These are phyloP conservation scores for Epizoanthus fatuus DNA, from an alignment of 92 coral and sea anemone species.

Conservation along the genomic window DNA sequence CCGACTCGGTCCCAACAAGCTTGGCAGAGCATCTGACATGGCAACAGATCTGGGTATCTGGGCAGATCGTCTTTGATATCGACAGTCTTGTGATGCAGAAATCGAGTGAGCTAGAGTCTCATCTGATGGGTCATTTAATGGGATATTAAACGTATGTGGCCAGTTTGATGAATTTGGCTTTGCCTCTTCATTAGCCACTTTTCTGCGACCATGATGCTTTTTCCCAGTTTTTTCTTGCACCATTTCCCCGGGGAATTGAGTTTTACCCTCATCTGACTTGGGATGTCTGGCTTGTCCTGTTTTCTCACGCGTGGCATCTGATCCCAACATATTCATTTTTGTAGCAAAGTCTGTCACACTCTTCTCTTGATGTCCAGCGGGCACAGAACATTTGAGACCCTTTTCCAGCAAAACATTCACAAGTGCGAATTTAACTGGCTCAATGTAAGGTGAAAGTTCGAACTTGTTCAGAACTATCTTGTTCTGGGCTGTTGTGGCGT, in stretches of 20 bases:
- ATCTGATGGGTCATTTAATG: neutral
- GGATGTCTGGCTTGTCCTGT: neutral
- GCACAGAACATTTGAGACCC: neutral
- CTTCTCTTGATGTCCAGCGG: neutral
- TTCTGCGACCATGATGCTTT: neutral
- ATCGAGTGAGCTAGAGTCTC: neutral
- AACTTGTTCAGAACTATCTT: constrained; percentile 37
- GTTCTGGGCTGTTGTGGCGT: constrained; percentile 23
- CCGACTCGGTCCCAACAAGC: neutral
- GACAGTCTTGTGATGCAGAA: neutral
- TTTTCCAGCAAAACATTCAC: constrained; percentile 12
- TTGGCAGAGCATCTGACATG: too few relatives aligned
- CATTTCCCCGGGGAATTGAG: neutral
- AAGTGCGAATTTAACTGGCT: constrained; percentile 11
- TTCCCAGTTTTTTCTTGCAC: constrained; percentile 3
- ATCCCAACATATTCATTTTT: neutral
- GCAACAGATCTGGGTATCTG: too few relatives aligned
- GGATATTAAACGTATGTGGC: neutral
- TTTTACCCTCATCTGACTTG: neutral
- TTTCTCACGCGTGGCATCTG: neutral
- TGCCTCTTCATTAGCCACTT: neutral
- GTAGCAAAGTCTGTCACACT: neutral
- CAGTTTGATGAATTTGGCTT: neutral
- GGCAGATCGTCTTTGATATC: neutral
- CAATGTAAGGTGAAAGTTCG: constrained; percentile 16